Evolutionary conservation across 2,888 invertebrate species (phyloP).

Genomic region (Nomada fabriciana): DNA sequence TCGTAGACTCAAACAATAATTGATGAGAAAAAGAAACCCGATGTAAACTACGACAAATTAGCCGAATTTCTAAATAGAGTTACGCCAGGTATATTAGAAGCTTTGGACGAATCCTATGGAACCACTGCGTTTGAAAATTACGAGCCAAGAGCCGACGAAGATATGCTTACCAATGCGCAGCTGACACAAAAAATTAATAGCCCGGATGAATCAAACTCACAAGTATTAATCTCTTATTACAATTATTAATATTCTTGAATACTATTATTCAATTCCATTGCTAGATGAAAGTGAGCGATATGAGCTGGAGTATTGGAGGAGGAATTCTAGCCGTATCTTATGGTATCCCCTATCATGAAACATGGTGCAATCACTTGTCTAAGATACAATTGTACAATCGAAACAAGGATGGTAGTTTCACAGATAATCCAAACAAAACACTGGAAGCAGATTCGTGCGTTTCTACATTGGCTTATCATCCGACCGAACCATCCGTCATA

Average conservation of each 20-base stretch:
- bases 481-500: slow-evolving; percentile 84
- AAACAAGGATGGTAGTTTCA: slow-evolving; percentile 74
- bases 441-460: slow-evolving; percentile 84
- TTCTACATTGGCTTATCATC: slow-evolving; percentile 85
- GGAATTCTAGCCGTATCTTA: slow-evolving; percentile 79
- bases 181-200: slow-evolving; percentile 75
- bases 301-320: slow-evolving; percentile 81
- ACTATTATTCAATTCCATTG: neutral
- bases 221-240: slow-evolving; percentile 65
- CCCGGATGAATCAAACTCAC: slow-evolving; percentile 65
- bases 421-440: slow-evolving; percentile 70
- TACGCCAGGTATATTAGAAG: slow-evolving; percentile 78
- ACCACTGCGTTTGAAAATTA: slow-evolving; percentile 80
- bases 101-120: slow-evolving; percentile 79
- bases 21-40: slow-evolving; percentile 63
- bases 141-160: slow-evolving; percentile 70
- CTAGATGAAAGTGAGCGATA: slow-evolving; percentile 80
- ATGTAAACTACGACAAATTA: slow-evolving; percentile 78
- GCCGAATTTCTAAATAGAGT: slow-evolving; percentile 80
- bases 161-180: slow-evolving; percentile 68
- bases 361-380: slow-evolving; percentile 81
- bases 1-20: slow-evolving; percentile 79
- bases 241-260: neutral
- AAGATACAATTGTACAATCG: slow-evolving; percentile 79
- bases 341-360: slow-evolving; percentile 76